Evolutionary conservation across 2,113 vertebrate genomes (phyloP), one percentile per base, ranked within the genome.

Genomic region (Bubalus kerabau): DNA sequence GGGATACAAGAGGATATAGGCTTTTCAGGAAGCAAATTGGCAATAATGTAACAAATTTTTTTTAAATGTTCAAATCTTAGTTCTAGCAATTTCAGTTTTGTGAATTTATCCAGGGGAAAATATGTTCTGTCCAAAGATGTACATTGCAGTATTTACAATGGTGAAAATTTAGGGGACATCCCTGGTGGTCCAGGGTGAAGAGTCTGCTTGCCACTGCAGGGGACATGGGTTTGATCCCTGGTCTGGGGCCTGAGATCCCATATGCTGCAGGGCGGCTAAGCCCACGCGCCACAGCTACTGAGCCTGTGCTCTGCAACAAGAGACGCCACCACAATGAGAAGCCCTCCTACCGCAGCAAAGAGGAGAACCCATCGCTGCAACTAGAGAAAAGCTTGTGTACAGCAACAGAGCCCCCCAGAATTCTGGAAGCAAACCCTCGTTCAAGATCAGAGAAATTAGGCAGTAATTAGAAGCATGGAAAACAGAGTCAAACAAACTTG

Each of bases 231-330:
- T 13, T 23, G 67, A 74, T 13, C 67, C 10, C 10, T 6, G n/a
- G 19, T 74, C 67, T 11, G n/a, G n/a, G n/a, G n/a, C 36, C 67
- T 71, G 6, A 40, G 67, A 71, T 6, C 67, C 19, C n/a, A 71
- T 36, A 6, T 12, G 67, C 67, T 36, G n/a, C n/a, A 5, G 9
- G n/a, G n/a, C n/a, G 12, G n/a, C 19, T 40, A 12, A 12, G 19
- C 67, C n/a, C 67, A 74, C 0, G 4, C 0, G 2, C 19, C 67
- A 6, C n/a, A 40, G 3, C 1, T 3, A 23, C 67, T 11, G 67
- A 36, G 67, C n/a, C 67, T 12, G 19, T 3, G n/a, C 67, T 71
- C 19, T 23, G 67, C n/a, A 40, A 6, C 10, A 13, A 23, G 64
- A 21, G n/a, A 40, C 0, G 2, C 67, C n/a, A 23, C 2, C 67